Percentiles rank a stretch among this genome's conserved stretches.
Evolutionary conservation across 2,113 vertebrate genomes (phyloP).

Genomic region (Pseudorectes ferrugineus): DNA sequence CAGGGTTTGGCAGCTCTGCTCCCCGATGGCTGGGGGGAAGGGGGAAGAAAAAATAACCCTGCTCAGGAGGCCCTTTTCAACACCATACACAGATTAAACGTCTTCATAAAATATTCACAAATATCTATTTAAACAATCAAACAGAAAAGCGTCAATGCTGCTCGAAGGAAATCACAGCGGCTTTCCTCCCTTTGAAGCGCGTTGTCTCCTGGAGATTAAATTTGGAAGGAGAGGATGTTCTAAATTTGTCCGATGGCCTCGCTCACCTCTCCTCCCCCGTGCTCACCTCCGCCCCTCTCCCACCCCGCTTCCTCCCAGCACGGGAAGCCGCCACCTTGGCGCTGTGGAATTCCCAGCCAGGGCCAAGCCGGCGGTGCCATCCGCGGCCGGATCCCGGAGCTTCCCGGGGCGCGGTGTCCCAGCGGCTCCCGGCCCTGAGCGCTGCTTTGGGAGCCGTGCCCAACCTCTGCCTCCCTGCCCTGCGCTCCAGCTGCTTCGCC

Average conservation of each 20-base stretch:
- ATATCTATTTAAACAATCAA: constrained; percentile 23
- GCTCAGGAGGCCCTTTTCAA: constrained; percentile 16
- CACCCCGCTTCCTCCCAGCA: constrained; percentile 72
- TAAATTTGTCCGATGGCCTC: constrained; percentile 48
- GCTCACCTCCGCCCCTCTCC: constrained; percentile 3
- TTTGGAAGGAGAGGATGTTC: constrained; percentile 72
- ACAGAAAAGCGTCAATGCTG: neutral
- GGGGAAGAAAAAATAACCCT: constrained; percentile 4
- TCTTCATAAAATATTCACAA: constrained; percentile 1
- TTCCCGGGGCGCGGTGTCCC: accelerated
- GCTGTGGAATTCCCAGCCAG: neutral
- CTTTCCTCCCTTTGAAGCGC: constrained; percentile 46
- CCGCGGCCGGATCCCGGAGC: neutral
- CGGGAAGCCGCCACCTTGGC: constrained; percentile 77
- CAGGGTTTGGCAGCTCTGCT: constrained; percentile 16
- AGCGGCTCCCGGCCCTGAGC: neutral
- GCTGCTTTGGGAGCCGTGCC: neutral
- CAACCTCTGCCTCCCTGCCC: neutral
- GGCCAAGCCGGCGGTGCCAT: neutral
- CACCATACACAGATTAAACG: neutral
- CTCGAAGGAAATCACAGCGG: constrained; percentile 9
- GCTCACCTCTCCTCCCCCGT: neutral
- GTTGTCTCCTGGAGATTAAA: constrained; percentile 46
- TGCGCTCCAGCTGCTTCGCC: neutral
- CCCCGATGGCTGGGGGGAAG: neutral